Conservation (phyloP, 2,888 invertebrate species). For the Melanargia galathea region DNA sequence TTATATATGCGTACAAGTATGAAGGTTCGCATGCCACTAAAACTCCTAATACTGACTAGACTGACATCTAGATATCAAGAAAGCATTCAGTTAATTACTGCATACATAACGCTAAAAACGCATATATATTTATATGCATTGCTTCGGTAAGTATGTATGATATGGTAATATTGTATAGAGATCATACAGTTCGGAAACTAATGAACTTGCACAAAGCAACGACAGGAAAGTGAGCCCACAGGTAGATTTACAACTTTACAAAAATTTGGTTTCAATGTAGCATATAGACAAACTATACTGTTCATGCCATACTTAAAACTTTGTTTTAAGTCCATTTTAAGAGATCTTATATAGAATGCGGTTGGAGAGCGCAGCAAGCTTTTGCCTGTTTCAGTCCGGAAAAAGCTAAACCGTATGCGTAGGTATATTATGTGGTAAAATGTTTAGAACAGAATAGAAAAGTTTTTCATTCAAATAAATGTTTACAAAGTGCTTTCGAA, state of each 20-base stretch:
- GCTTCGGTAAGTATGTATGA: conserved; percentile 42
- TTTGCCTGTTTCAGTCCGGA: too few species aligned
- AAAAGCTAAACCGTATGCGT: too few species aligned
- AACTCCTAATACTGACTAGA: conserved; percentile 23
- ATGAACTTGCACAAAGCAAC: not conserved
- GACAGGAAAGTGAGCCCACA: not conserved
- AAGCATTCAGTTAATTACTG: conserved; percentile 47
- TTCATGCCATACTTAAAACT: not conserved
- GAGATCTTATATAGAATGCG: too few species aligned
- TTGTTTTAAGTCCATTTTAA: too few species aligned
- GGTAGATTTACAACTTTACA: not conserved
- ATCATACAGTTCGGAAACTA: conserved; percentile 4
- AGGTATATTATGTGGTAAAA: too few species aligned
- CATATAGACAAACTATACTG: not conserved
- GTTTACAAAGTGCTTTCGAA: too few species aligned
- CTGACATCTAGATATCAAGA: conserved; percentile 29
- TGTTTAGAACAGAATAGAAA: too few species aligned
- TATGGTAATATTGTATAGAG: conserved; percentile 19
- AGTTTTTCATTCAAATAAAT: too few species aligned
- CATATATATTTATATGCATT: conserved; percentile 47
- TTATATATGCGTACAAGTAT: not conserved
- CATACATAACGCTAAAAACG: conserved; percentile 44
- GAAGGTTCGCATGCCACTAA: conserved; percentile 37
- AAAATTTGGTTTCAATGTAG: not conserved
- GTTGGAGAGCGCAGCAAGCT: too few species aligned